These are phyloP conservation scores for Hemichromis elongatus DNA, from an alignment of 2,113 vertebrate species.

Conservation along the genomic window DNA sequence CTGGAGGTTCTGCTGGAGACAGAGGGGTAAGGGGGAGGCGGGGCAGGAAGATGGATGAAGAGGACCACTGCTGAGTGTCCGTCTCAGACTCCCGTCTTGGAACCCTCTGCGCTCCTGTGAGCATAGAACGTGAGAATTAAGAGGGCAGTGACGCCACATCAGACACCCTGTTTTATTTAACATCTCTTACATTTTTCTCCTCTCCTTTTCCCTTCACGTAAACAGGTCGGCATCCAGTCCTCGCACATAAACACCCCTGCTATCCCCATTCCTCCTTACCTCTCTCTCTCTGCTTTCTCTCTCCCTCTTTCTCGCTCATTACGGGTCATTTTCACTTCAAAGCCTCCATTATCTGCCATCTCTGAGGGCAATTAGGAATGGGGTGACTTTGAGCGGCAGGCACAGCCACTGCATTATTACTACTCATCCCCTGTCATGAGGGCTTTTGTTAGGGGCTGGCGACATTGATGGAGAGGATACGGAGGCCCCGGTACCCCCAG, in stretches of 20 bases:
- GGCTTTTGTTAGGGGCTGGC: constrained; percentile 76
- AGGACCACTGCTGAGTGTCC: constrained; percentile 72
- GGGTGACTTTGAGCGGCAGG: constrained; percentile 84
- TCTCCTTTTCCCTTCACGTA: not conserved
- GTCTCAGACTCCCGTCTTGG: constrained; percentile 78
- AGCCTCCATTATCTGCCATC: constrained; percentile 86
- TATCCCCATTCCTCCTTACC: not conserved
- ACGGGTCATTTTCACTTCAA: constrained; percentile 88
- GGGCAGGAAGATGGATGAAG: constrained; percentile 75
- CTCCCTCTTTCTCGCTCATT: constrained; percentile 79
- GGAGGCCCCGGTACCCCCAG: constrained; percentile 1
- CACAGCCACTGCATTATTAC: constrained; percentile 81
- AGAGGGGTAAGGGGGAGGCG: constrained; percentile 10
- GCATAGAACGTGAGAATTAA: constrained; percentile 65
- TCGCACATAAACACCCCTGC: not conserved
- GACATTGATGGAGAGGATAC: constrained; percentile 87
- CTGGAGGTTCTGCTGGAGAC: constrained; percentile 64
- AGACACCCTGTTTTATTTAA: constrained; percentile 53
- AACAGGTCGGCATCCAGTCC: not conserved
- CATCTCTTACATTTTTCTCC: constrained; percentile 3
- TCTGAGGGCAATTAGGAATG: constrained; percentile 92
- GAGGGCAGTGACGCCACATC: not conserved
- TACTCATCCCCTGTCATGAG: constrained; percentile 82
- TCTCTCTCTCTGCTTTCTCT: constrained; percentile 11
- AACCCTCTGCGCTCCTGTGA: constrained; percentile 69